Evolutionary conservation across 2,888 invertebrate species (phyloP).

Genomic region (Carterocephalus palaemon): DNA sequence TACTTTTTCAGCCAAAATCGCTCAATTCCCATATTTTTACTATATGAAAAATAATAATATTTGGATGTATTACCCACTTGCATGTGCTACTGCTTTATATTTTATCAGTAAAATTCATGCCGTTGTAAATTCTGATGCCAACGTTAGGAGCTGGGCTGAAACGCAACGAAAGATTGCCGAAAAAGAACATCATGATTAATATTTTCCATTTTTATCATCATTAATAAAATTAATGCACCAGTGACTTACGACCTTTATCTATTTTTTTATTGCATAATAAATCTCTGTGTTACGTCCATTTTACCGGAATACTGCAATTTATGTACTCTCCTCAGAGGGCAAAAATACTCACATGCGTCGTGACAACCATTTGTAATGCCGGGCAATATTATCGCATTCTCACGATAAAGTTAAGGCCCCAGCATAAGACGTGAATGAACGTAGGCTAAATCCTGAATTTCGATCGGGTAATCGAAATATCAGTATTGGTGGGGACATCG

Average conservation of each 20-base stretch:
- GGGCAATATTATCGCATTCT: no score
- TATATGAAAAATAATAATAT: slow-evolving; percentile 86
- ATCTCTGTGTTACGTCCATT: no score
- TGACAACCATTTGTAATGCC: no score
- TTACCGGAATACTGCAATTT: no score
- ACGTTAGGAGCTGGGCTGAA: slow-evolving; percentile 59
- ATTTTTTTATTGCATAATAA: neutral
- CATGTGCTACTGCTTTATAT: slow-evolving; percentile 76
- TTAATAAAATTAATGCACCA: neutral
- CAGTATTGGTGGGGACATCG: no score
- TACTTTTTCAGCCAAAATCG: slow-evolving; percentile 87
- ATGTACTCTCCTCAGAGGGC: no score
- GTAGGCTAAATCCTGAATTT: no score
- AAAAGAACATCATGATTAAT: slow-evolving; percentile 52
- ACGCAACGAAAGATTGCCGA: slow-evolving; percentile 55
- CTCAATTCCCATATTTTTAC: slow-evolving; percentile 87
- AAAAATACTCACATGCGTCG: no score
- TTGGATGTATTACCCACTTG: slow-evolving; percentile 83
- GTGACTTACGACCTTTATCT: neutral
- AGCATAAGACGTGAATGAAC: no score
- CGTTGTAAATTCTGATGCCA: slow-evolving; percentile 73
- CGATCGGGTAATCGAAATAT: no score
- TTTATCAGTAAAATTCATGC: slow-evolving; percentile 83
- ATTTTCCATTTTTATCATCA: neutral
- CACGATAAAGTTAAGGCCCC: no score